Conservation (phyloP, 1,140 invertebrate species). For the Conus betulinus region DNA sequence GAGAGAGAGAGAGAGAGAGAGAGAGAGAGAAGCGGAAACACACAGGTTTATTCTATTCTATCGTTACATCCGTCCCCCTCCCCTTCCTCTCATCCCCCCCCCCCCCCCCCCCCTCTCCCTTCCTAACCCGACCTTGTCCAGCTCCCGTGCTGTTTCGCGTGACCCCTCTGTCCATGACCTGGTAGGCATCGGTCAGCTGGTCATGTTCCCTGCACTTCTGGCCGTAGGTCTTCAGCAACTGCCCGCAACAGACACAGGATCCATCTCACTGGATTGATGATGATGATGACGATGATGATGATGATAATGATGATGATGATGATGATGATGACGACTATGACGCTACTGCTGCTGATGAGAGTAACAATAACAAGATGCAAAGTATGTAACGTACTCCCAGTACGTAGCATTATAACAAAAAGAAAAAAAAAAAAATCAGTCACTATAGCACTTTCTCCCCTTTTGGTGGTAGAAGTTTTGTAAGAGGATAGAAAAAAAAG, state of each 20-base stretch:
- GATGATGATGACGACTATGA: too few relatives aligned
- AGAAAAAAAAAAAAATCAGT: too few relatives aligned
- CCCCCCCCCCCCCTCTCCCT: background rate
- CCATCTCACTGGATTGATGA: background rate
- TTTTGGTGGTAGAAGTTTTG: too few relatives aligned
- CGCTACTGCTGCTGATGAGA: constrained; percentile 7
- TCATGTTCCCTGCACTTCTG: background rate
- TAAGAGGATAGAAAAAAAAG: too few relatives aligned
- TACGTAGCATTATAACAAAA: too few relatives aligned
- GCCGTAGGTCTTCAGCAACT: background rate
- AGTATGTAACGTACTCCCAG: too few relatives aligned
- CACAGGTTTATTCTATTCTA: too few relatives aligned
- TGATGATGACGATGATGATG: constrained; percentile 24
- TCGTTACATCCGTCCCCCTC: too few relatives aligned
- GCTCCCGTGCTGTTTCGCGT: background rate
- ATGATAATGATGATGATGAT: background rate
- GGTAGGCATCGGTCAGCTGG: background rate
- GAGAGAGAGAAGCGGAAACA: too few relatives aligned
- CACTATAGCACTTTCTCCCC: too few relatives aligned
- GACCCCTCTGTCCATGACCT: background rate
- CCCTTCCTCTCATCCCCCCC: too few relatives aligned
- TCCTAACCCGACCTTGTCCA: background rate
- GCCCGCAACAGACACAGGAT: background rate
- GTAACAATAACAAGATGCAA: background rate
- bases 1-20: too few relatives aligned